Percentiles rank a stretch among this genome's conserved stretches.
Conservation (phyloP, 2,797 vertebrate species). For the Pantherophis alleghaniensis region DNA sequence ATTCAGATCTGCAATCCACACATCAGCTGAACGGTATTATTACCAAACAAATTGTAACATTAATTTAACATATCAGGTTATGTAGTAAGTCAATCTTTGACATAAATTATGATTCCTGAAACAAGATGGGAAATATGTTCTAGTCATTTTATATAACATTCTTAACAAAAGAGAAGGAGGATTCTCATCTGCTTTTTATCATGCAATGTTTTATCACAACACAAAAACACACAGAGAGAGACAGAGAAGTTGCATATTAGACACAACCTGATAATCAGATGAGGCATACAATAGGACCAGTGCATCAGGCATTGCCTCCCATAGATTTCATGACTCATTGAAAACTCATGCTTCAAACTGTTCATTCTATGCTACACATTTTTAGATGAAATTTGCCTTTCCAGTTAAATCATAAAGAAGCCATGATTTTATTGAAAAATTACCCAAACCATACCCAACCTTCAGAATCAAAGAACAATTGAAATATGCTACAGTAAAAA, state of each 20-base stretch:
- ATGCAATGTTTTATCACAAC: conserved; percentile 17
- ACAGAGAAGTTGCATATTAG: not conserved
- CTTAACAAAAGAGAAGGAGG: conserved; percentile 33
- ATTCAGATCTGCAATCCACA: conserved; percentile 32
- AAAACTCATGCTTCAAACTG: conserved; percentile 18
- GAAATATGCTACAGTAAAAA: not conserved
- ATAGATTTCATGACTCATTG: conserved; percentile 1
- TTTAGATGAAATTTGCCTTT: not conserved
- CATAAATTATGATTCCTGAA: conserved; percentile 23
- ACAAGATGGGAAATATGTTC: conserved; percentile 38
- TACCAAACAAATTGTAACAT: conserved; percentile 14
- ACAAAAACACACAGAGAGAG: no score
- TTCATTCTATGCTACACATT: conserved; percentile 12
- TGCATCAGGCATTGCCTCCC: not conserved
- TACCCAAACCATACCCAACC: not conserved
- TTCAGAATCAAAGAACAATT: not conserved
- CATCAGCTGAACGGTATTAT: not conserved
- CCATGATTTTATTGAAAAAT: not conserved
- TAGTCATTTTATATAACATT: conserved; percentile 43
- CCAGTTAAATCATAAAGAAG: not conserved
- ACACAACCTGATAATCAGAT: not conserved
- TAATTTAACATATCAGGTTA: conserved; percentile 14
- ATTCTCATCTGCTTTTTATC: conserved; percentile 1
- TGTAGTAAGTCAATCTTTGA: conserved; percentile 3
- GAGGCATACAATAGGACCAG: conserved; percentile 13